Conservation (phyloP, 1,140 invertebrate species). For the Eueides isabella region DNA sequence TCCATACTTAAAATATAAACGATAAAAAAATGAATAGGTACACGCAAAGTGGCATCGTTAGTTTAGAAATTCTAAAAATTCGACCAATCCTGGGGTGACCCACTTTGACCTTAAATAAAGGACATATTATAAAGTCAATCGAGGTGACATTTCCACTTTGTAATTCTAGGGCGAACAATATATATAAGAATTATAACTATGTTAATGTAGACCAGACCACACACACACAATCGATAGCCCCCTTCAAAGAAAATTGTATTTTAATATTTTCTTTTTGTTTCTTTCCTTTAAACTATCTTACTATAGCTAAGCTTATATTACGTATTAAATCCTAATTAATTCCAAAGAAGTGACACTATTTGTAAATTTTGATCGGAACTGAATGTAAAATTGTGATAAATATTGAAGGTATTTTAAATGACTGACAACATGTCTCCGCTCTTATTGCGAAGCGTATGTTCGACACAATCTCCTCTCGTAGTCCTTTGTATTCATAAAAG, state of each 20-base stretch:
- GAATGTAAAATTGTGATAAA: slow-evolving; percentile 9
- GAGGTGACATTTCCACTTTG: slow-evolving; percentile 23
- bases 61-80: slow-evolving; percentile 9
- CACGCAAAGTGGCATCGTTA: neutral
- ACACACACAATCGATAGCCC: neutral
- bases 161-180: neutral
- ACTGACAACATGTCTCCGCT: slow-evolving; percentile 12
- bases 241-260: neutral
- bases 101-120: slow-evolving; percentile 19
- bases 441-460: slow-evolving; percentile 29
- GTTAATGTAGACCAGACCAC: neutral
- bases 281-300: neutral
- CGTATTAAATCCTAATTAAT: neutral
- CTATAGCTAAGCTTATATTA: neutral
- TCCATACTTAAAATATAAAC: slow-evolving; percentile 22
- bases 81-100: neutral
- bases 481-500: slow-evolving; percentile 63
- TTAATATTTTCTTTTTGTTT: neutral
- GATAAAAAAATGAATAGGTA: neutral
- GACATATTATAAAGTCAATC: slow-evolving; percentile 17
- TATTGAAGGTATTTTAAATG: slow-evolving; percentile 13
- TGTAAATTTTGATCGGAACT: neutral
- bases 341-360: neutral
- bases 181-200: neutral
- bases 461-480: slow-evolving; percentile 42